Conservation (phyloP, 2,797 vertebrate species). For the Trachops cirrhosus region DNA sequence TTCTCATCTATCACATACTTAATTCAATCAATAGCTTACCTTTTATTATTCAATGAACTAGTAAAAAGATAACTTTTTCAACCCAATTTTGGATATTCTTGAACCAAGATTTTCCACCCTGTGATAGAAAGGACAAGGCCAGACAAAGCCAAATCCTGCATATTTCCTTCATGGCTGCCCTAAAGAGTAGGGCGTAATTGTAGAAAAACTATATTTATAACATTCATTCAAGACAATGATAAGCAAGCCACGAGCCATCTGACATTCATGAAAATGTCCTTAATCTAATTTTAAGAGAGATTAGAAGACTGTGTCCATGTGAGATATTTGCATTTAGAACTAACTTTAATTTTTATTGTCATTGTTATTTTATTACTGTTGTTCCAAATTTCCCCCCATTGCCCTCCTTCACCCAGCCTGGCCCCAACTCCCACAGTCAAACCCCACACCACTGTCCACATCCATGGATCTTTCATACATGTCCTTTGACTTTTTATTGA, state of each 20-base stretch:
- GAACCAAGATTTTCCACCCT: not conserved
- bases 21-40: not conserved
- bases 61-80: not conserved
- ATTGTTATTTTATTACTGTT: no score
- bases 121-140: not conserved
- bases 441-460: no score
- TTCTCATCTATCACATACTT: not conserved
- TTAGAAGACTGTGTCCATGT: not conserved
- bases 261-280: not conserved
- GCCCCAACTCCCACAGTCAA: no score
- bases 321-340: not conserved
- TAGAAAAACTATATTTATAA: not conserved
- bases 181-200: not conserved
- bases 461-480: no score
- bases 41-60: not conserved
- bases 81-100: not conserved
- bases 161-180: not conserved
- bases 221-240: not conserved
- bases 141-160: not conserved
- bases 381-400: no score
- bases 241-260: not conserved
- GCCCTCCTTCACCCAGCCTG: no score
- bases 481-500: not conserved
- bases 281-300: not conserved
- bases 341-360: not conserved